Conservation (phyloP, 2,888 invertebrate genomes). For the Julus scandinavius region DNA sequence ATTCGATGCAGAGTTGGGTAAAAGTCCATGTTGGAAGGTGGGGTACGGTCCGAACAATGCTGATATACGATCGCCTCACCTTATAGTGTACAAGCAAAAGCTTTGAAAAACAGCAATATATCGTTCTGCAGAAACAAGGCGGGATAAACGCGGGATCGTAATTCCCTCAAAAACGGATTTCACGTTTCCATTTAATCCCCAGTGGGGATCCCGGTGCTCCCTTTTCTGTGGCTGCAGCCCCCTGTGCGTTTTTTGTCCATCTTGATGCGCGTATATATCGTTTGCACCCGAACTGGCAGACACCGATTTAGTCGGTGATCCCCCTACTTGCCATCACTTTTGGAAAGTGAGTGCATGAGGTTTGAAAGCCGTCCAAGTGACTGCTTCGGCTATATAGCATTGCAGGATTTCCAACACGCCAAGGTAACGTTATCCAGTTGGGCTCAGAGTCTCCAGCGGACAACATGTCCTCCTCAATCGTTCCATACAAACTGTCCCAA, state of each 20-base stretch:
- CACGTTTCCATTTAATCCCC: background rate
- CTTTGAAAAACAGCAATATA: background rate
- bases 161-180: background rate
- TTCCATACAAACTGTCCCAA: background rate
- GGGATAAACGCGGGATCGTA: background rate
- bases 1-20: background rate
- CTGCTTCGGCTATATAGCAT: background rate
- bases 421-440: background rate
- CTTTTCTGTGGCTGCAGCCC: conserved; percentile 7
- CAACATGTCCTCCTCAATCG: background rate
- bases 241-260: conserved; percentile 10
- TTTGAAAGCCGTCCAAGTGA: background rate
- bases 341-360: background rate
- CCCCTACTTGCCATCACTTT: conserved; percentile 34
- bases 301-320: conserved; percentile 34
- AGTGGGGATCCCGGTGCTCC: conserved; percentile 31
- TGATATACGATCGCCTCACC: too few relatives aligned
- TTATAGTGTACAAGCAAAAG: background rate
- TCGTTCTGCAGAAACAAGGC: background rate
- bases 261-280: background rate
- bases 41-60: too few relatives aligned
- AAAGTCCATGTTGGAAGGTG: background rate
- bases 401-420: background rate
- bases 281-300: conserved; percentile 5
- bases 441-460: background rate